Base-by-base conservation (phyloP, 2,888 invertebrate species). In the Holacanthella duospinosa region DNA sequence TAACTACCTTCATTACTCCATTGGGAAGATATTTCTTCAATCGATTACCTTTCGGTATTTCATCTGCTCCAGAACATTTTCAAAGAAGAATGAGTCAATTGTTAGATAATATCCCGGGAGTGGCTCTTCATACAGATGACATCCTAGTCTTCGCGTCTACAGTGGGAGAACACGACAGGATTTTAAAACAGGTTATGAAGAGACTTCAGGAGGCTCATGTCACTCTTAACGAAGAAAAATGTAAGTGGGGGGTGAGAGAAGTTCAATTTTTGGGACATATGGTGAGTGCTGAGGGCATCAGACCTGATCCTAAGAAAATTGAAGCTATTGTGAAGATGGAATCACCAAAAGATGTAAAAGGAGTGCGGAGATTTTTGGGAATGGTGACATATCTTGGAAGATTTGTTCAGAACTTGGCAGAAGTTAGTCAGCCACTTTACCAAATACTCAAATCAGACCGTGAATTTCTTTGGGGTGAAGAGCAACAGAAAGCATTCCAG, bases 361-460 rank as follows among this genome's bases (percentile, higher is more conserved):
- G 73, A 66, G 62, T 75, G 0, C 64, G 69, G 29, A 65, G 74
- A 0, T 75, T 75, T 65, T 36, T 74, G 1, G 76, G 76, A 1
- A 71, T 75, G 66, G 64, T 75, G 0, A 76, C 76, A 68, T 77
- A 75, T 70, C 76, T 77, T 65, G 69, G 74, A 16, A 70, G 71
- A 60, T 78, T 77, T 70, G 67, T 77, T 1, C 70, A 73, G n/a
- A 69, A 73, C 24, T 68, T 75, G 19, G 59, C 75, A 3, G 63
- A 61, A 0, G 70, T 75, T 6, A 61, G 73, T n/a, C 59, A 66
- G 16, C 76, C 76, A 0, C 62, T 77, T 9, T 71, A 76, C 63
- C 48, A 65, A 0, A 62, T 76, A 21, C 56, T 75, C 26, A 73
- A 70, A 62, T 75, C 72, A 59, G 69, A 74, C 36, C 63, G 61